Base-by-base conservation (phyloP, 2,888 invertebrate genomes). In the Blera fallax region DNA sequence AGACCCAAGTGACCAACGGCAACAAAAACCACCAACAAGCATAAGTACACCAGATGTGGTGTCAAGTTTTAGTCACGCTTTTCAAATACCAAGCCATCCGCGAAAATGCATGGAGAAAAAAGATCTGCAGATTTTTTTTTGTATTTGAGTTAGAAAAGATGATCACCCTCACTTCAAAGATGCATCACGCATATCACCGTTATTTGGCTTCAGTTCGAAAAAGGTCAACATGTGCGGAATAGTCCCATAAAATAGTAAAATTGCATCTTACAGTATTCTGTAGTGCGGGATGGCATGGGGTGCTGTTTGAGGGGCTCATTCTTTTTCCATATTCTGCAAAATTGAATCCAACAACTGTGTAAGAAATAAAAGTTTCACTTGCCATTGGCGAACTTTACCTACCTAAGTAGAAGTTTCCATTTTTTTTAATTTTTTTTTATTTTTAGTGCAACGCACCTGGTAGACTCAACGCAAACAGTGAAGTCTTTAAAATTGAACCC, bases 1-100 rank as follows among this genome's bases (percentile, higher is more conserved):
- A 72, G 69, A 64, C 82, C 58, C 64, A 48, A 76, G 56, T 76
- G 81, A 69, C 76, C 81, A 77, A 72, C 54, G 18, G 11, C 21
- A 69, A 77, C 32, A 43, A 60, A 52, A 8, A 27, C 40, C 40
- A 50, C 40, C 43, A 56, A 62, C 34, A 34, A 45, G 18, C 29
- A 34, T 14, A 3, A 24, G 27, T 45, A 37, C 32, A 43, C 62
- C 40, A 70, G 32, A 50, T 64, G 54, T 50, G 74, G 73, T 79
- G 84, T 84, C 78, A 65, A 70, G 50, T 79, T 84, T 74, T 74
- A 80, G 84, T 85, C 84, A 85, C 80, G 84, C 84, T 85, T 85
- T 85, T 85, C 70, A 85, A 85, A 85, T 76, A 80, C 76, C 84
- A 85, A 64, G 32, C 69, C 84, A 84, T 80, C 84, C 70, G 84